Conservation (phyloP, 1,140 invertebrate genomes). For the Bombyx mori region DNA sequence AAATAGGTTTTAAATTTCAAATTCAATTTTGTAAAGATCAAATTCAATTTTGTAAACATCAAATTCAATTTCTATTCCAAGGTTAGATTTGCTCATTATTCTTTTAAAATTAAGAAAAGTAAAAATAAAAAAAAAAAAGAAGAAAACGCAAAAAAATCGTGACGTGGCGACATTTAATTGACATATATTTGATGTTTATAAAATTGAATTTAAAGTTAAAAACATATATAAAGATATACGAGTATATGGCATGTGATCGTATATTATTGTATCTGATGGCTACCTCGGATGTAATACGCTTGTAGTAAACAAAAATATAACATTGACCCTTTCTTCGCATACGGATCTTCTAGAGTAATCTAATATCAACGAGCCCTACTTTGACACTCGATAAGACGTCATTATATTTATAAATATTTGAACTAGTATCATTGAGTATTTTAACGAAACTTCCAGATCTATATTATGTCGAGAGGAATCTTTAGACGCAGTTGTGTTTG, state of each 20-base stretch:
- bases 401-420: no score
- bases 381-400: no score
- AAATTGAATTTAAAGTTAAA: neutral
- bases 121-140: neutral
- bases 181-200: no score
- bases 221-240: neutral
- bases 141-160: neutral
- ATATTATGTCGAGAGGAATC: neutral
- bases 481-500: constrained; percentile 2
- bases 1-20: neutral
- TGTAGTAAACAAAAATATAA: no score
- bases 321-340: no score
- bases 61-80: no score
- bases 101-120: neutral
- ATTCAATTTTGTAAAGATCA: neutral
- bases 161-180: no score
- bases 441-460: constrained; percentile 2
- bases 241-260: no score
- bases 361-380: no score
- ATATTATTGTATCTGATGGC: neutral
- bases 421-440: neutral
- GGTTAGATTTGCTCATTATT: neutral
- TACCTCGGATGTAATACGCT: no score
- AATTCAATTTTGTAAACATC: neutral
- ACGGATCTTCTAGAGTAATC: no score